phyloP scores from a whole-genome alignment of 2,888 invertebrate species.

The Odontocerum albicorne region DNA sequence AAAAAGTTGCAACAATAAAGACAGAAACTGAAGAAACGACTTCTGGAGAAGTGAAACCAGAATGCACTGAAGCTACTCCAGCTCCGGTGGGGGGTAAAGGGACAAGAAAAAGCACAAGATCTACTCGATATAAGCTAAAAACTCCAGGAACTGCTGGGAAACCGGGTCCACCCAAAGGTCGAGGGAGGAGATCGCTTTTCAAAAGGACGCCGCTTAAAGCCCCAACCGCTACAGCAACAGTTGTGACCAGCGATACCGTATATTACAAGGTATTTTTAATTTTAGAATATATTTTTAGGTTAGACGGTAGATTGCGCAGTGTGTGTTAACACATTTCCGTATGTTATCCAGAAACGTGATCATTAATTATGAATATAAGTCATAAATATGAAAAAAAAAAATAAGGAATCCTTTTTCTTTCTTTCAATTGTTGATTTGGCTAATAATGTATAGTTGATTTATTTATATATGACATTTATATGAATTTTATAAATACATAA shows the following conservation, averaged over 20 bases:
- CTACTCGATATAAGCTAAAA: slow-evolving; percentile 56
- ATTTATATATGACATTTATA: no score
- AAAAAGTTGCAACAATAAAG: slow-evolving; percentile 38
- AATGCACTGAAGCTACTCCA: slow-evolving; percentile 46
- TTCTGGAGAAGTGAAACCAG: slow-evolving; percentile 44
- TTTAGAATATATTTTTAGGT: no score
- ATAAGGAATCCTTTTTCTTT: no score
- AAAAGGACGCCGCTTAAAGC: slow-evolving; percentile 81
- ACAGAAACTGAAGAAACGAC: slow-evolving; percentile 38
- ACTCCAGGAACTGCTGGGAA: slow-evolving; percentile 42
- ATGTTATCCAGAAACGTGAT: no score
- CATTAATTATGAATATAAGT: no score
- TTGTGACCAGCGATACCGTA: slow-evolving; percentile 76
- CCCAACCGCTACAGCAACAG: slow-evolving; percentile 77
- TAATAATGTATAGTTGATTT: no score
- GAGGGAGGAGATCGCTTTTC: slow-evolving; percentile 75
- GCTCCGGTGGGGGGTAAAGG: slow-evolving; percentile 56
- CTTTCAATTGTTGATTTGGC: no score
- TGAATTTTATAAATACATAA: no score
- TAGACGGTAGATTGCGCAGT: no score
- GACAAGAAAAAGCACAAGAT: slow-evolving; percentile 62
- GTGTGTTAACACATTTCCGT: no score
- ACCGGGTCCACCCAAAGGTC: slow-evolving; percentile 59
- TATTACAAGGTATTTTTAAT: slow-evolving; percentile 72
- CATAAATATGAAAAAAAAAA: no score